Evolutionary conservation across 2,888 invertebrate species (phyloP).

Genomic region (Lymantria monacha): DNA sequence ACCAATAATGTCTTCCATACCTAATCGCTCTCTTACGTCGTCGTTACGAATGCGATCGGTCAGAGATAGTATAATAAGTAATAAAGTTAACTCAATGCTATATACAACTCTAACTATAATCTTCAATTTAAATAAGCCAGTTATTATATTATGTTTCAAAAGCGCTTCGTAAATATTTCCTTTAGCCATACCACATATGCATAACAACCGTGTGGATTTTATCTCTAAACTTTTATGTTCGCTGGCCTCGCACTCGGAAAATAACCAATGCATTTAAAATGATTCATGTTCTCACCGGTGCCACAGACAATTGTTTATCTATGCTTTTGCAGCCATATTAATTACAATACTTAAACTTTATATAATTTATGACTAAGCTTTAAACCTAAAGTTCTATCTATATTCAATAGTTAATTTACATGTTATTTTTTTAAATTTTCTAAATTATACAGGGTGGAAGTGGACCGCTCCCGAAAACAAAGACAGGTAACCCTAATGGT

Average conservation of each 20-base stretch:
- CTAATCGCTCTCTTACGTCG: too few species aligned
- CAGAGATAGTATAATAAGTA: too few species aligned
- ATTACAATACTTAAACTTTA: conserved; percentile 51
- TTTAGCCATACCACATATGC: conserved; percentile 29
- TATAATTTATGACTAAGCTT: neutral
- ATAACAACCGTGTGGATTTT: conserved; percentile 30
- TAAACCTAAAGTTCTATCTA: neutral
- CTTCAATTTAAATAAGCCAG: too few species aligned
- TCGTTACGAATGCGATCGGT: too few species aligned
- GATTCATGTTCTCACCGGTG: conserved; percentile 58
- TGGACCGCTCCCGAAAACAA: too few species aligned
- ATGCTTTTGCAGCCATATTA: conserved; percentile 52
- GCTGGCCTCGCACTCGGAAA: conserved; percentile 39
- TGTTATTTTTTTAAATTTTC: too few species aligned
- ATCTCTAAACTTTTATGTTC: conserved; percentile 45
- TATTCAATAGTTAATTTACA: neutral
- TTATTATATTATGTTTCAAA: conserved; percentile 29
- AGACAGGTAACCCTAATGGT: too few species aligned
- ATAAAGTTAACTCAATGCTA: too few species aligned
- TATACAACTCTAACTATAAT: too few species aligned
- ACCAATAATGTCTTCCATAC: too few species aligned
- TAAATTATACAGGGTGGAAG: too few species aligned
- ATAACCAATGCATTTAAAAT: conserved; percentile 70
- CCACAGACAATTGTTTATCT: conserved; percentile 40
- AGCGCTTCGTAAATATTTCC: conserved; percentile 33